phyloP scores from a whole-genome alignment of 2,797 vertebrate genomes.

The Urosaurus nigricauda region DNA sequence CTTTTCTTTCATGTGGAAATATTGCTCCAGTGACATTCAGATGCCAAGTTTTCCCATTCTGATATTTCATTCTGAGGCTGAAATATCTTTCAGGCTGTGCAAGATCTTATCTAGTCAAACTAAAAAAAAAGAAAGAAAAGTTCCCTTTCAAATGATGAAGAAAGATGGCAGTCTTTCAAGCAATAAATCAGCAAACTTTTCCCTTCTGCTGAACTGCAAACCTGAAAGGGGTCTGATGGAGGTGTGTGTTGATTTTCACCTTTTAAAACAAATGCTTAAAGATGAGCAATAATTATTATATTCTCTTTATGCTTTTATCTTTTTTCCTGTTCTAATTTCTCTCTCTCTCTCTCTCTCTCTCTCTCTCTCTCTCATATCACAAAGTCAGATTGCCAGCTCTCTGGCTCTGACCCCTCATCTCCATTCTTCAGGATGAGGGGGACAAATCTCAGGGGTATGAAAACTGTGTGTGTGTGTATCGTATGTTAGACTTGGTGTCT shows the following conservation, averaged over 20 bases:
- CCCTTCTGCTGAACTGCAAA: background rate
- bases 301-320: background rate
- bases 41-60: conserved; percentile 16
- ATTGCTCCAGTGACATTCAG: conserved; percentile 35
- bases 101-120: conserved; percentile 7
- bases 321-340: no score
- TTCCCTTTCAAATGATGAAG: conserved; percentile 17
- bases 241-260: background rate
- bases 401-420: no score
- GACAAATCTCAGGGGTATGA: no score
- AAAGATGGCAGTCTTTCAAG: background rate
- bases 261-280: conserved; percentile 16
- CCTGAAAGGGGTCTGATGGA: background rate
- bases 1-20: background rate
- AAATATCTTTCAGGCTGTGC: conserved; percentile 11
- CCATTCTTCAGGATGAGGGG: no score
- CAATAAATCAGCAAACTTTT: conserved; percentile 38
- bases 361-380: no score
- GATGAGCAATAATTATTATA: background rate
- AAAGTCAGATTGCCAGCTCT: no score
- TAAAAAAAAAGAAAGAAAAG: background rate
- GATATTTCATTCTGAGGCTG: conserved; percentile 27
- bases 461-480: no score
- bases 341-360: no score
- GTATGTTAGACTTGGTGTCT: no score